Evolutionary conservation across 2,113 vertebrate genomes (phyloP), one percentile per base, ranked within the genome.

Genomic region (Arizona elegans): DNA sequence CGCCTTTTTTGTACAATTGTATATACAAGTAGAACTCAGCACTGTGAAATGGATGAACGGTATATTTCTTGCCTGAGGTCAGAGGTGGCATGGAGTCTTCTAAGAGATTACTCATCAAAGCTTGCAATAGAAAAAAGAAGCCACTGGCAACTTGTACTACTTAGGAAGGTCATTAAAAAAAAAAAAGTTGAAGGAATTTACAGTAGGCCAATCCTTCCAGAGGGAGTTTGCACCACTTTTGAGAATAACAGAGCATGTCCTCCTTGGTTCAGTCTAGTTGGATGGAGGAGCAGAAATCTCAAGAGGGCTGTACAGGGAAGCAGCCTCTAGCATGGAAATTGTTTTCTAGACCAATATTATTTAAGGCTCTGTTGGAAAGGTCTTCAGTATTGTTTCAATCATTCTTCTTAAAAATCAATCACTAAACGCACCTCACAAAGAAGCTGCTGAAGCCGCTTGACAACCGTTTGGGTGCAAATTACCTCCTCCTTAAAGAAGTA

Each of bases 11-110:
- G 55, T 93, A 88, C 70, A 58, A 90, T 19, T 62, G 19, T 17
- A 86, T 1, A 11, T 3, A 87, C 0, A 0, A 54, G 86, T 23
- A 89, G 86, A 91, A 65, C 17, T 5, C 0, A 0, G 52, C 8
- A 0, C 0, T 15, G 7, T 8, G 10, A 0, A 55, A 43, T 11
- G 89, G 58, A 29, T 29, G 38, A 47, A 81, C 0, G 33, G 75
- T 47, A 21, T 53, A 53, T 38, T 59, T 86, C 33, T 54, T 56
- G 54, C 29, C 29, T 33, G 1, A 56, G 55, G 43, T 52, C 11
- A 85, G 29, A 62, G 86, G 19, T 38, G 33, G 91, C 17, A 47
- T 52, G 17, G 81, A n/a, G 47, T 87, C 55, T 52, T 53, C 13
- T 12, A 24, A 58, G 33, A 50, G 33, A 29, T n/a, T 88, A n/a